Evolutionary conservation across 2,797 vertebrate species (phyloP), one percentile per base, ranked within the genome.

Genomic region (Petrocephalus schoutedeni): DNA sequence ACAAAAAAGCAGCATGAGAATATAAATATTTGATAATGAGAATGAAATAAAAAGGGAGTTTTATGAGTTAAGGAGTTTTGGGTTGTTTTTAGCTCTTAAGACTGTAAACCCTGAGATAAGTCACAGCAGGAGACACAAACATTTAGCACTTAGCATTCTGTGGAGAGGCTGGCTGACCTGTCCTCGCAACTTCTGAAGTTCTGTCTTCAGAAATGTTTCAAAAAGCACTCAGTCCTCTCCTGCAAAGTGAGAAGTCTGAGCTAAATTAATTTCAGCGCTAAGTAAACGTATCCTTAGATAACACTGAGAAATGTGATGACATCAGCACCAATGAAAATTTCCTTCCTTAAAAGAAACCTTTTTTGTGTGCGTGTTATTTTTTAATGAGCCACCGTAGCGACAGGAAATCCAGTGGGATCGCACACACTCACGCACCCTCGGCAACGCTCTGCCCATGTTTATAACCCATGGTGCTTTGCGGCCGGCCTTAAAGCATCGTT

Each of bases 101-200:
- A 83, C 49, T 51, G 51, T 83, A 83, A 83, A 83, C 41, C 41
- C 80, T 83, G 80, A 21, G 80, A 53, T 83, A 53, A 83, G 19
- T 23, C 80, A 51, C 49, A 83, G 80, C 49, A 23, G 80, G 80
- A 51, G 0, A 1, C 45, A 53, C 49, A 53, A 53, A 83, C 80
- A 53, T 53, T 53, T 53, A 83, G n/a, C 80, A 53, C 21, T 23
- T 14, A 53, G 80, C 49, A 5, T 83, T 53, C 3, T 3, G 49
- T 53, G 41, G 80, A 14, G 7, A n/a, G 9, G 49, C 80, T 53
- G 49, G 80, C n/a, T 4, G 3, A 28, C 49, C 2, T 4, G 49
- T 21, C 45, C 80, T 77, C 71, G 21, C 49, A 53, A 1, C 49
- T 83, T 4, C 80, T 83, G 49, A 51, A 3, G 4, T n/a, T 53